phyloP scores from a whole-genome alignment of 2,888 invertebrate species.

The Scaptomyza parva region DNA sequence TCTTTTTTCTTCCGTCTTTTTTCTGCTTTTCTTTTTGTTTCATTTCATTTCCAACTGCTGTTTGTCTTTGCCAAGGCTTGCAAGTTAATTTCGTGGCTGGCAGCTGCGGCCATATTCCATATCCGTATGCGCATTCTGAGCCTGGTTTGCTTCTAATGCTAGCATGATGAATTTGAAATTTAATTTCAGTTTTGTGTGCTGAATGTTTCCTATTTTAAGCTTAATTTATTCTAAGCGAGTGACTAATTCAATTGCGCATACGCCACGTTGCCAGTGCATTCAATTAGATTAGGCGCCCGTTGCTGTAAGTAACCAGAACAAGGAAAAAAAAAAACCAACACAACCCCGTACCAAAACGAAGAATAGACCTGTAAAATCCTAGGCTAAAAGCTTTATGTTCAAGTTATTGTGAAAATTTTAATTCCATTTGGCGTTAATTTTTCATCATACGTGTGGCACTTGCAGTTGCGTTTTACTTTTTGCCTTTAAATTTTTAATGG shows the following conservation, averaged over 20 bases:
- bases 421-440: constrained; percentile 62
- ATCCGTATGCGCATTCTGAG: constrained; percentile 17
- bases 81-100: constrained; percentile 71
- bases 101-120: constrained; percentile 34
- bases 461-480: constrained; percentile 40
- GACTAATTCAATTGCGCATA: constrained; percentile 62
- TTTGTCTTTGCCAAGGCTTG: constrained; percentile 69
- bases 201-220: constrained; percentile 16
- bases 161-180: constrained; percentile 50
- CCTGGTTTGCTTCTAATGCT: constrained; percentile 31
- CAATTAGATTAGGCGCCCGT: constrained; percentile 60
- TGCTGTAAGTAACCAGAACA: constrained; percentile 2
- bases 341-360: neutral
- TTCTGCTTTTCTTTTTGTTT: constrained; percentile 43
- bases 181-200: constrained; percentile 50
- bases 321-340: neutral
- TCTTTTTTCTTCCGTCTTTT: constrained; percentile 21
- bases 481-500: constrained; percentile 69
- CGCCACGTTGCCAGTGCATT: constrained; percentile 49
- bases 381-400: constrained; percentile 67
- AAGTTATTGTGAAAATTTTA: constrained; percentile 57
- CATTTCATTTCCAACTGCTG: constrained; percentile 66
- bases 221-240: constrained; percentile 24
- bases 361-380: constrained; percentile 25
- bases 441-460: constrained; percentile 41